Evolutionary conservation across 2,888 invertebrate species (phyloP).

Genomic region (Caenorhabditis sp.): DNA sequence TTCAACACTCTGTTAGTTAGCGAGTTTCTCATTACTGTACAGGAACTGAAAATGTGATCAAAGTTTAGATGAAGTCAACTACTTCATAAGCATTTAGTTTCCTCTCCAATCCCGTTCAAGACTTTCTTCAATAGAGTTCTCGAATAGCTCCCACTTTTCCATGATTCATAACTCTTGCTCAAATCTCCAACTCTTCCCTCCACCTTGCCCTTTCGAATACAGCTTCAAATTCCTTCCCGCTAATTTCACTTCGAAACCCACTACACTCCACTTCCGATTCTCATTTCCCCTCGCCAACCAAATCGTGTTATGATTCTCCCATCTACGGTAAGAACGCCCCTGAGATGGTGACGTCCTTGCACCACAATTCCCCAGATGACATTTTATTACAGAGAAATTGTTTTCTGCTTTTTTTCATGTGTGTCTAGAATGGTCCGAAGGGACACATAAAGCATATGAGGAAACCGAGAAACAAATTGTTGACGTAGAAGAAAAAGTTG

Average conservation of each 20-base stretch:
- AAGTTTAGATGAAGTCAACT: too few species aligned
- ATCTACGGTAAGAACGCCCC: conserved; percentile 14
- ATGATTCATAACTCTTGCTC: neutral
- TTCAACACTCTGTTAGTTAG: too few species aligned
- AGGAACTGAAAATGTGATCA: too few species aligned
- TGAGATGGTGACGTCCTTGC: conserved; percentile 23
- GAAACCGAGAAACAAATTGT: conserved; percentile 8
- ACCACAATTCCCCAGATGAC: conserved; percentile 25
- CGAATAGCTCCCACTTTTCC: too few species aligned
- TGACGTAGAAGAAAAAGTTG: conserved; percentile 16
- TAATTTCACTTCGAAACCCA: neutral
- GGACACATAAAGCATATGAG: conserved; percentile 23
- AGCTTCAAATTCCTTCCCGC: neutral
- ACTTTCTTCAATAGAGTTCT: too few species aligned
- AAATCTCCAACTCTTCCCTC: neutral
- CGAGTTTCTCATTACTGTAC: too few species aligned
- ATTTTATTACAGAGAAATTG: conserved; percentile 31
- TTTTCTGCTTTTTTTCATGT: conserved; percentile 15
- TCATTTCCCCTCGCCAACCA: conserved; percentile 8
- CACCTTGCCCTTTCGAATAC: conserved; percentile 15
- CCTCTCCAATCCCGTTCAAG: too few species aligned
- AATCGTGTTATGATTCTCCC: conserved; percentile 27
- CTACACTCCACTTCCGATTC: conserved; percentile 31
- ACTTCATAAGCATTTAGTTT: too few species aligned
- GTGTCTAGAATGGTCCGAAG: conserved; percentile 22